A percentile compares a stretch with the other conserved stretches of the same genome.
Conservation (phyloP, 1,140 invertebrate species). For the Homarus americanus region DNA sequence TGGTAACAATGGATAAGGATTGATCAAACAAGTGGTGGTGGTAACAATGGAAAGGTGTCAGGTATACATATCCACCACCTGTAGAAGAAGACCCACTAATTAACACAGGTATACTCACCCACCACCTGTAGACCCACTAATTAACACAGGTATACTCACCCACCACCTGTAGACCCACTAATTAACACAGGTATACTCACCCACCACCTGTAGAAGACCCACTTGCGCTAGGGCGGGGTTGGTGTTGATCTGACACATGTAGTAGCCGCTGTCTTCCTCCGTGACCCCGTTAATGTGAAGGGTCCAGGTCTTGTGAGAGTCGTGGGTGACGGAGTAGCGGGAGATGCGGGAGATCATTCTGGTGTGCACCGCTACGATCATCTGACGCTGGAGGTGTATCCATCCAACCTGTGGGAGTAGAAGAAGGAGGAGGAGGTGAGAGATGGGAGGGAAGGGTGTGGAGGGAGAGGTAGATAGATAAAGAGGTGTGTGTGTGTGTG, state of each 20-base stretch:
- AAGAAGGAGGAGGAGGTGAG: not conserved
- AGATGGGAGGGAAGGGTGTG: no score
- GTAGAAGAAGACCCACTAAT: no score
- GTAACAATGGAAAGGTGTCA: no score
- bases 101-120: no score
- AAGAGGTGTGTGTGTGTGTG: no score
- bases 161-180: slow-evolving; percentile 94
- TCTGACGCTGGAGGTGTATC: slow-evolving; percentile 94
- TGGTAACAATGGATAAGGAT: not conserved
- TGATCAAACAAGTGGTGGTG: no score
- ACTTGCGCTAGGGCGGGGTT: slow-evolving; percentile 97
- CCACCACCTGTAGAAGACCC: slow-evolving; percentile 94
- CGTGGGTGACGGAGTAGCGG: slow-evolving; percentile 91
- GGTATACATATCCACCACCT: no score
- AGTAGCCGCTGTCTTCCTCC: slow-evolving; percentile 92
- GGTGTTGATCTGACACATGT: slow-evolving; percentile 93
- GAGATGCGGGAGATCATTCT: slow-evolving; percentile 92
- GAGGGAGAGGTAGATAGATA: no score
- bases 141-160: slow-evolving; percentile 83
- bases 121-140: no score
- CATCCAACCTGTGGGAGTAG: slow-evolving; percentile 88
- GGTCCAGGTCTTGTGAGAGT: slow-evolving; percentile 94
- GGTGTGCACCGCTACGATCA: slow-evolving; percentile 93
- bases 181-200: slow-evolving; percentile 82
- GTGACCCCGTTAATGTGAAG: slow-evolving; percentile 93